phyloP scores from a whole-genome alignment of 2,113 vertebrate species.

The Dolichotis patagonum region DNA sequence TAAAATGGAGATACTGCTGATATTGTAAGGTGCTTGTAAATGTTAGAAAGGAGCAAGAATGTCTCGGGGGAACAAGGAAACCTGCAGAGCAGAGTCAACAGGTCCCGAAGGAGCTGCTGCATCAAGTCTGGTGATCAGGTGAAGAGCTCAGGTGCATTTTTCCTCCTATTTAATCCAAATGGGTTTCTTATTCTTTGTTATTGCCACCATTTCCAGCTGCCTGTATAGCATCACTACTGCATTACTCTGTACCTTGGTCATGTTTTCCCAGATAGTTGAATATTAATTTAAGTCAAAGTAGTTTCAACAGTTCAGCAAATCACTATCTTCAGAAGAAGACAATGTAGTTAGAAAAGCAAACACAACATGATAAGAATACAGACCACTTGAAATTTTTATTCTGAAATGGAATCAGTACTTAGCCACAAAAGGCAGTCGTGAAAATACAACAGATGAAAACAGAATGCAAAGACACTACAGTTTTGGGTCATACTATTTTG shows the following conservation, averaged over 20 bases:
- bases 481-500: slow-evolving; percentile 41
- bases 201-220: not conserved
- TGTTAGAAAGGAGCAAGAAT: not conserved
- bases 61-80: not conserved
- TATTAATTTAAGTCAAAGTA: slow-evolving; percentile 65
- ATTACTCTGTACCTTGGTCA: not conserved
- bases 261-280: slow-evolving; percentile 26
- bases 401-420: not conserved
- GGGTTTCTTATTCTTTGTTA: not conserved
- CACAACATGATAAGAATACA: not conserved
- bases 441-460: not conserved
- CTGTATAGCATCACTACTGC: not conserved
- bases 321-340: not conserved
- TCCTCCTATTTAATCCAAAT: slow-evolving; percentile 44
- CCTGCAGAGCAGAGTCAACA: not conserved
- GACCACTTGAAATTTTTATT: not conserved
- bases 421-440: not conserved
- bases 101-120: not conserved
- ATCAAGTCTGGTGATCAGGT: not conserved
- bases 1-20: not conserved
- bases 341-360: slow-evolving; percentile 58
- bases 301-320: slow-evolving; percentile 54
- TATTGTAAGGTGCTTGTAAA: not conserved
- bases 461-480: not conserved
- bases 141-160: not conserved